A percentile compares a stretch with the other conserved stretches of the same genome.
Evolutionary conservation across 1,140 invertebrate genomes (phyloP).

Genomic region (Drosophila azteca): DNA sequence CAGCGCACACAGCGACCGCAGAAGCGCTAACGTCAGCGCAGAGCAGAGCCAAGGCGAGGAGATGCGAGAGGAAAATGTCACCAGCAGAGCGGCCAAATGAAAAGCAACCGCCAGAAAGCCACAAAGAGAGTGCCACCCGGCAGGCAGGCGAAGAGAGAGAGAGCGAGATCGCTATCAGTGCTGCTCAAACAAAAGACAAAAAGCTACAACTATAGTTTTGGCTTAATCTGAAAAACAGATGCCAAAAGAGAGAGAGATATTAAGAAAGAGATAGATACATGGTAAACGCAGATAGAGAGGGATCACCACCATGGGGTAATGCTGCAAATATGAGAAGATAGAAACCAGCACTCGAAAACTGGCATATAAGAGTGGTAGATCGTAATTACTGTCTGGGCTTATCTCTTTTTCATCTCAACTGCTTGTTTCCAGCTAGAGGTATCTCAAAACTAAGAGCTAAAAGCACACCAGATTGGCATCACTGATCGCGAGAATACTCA

Average conservation of each 20-base stretch:
- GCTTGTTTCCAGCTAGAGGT: not conserved
- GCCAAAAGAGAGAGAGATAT: too few species aligned
- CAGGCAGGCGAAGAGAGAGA: not conserved
- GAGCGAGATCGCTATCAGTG: constrained; percentile 9
- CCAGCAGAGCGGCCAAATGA: constrained; percentile 33
- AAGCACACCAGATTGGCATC: constrained; percentile 1
- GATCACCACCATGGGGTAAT: too few species aligned
- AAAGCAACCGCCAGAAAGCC: constrained; percentile 3
- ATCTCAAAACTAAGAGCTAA: not conserved
- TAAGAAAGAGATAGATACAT: too few species aligned
- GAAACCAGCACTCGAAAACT: too few species aligned
- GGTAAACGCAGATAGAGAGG: too few species aligned
- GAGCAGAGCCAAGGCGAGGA: too few species aligned
- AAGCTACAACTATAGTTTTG: not conserved
- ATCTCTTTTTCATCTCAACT: too few species aligned
- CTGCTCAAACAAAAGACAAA: not conserved
- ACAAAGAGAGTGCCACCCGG: too few species aligned
- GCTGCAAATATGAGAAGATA: too few species aligned
- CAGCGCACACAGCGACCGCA: constrained; percentile 13
- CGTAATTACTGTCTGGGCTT: too few species aligned
- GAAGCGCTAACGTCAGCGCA: constrained; percentile 26
- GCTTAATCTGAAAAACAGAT: too few species aligned
- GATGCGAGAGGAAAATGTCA: constrained; percentile 51
- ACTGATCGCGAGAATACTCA: constrained; percentile 44
- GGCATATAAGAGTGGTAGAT: too few species aligned